Base-by-base conservation (phyloP, 2,888 invertebrate genomes). In the Drosophila mimica region DNA sequence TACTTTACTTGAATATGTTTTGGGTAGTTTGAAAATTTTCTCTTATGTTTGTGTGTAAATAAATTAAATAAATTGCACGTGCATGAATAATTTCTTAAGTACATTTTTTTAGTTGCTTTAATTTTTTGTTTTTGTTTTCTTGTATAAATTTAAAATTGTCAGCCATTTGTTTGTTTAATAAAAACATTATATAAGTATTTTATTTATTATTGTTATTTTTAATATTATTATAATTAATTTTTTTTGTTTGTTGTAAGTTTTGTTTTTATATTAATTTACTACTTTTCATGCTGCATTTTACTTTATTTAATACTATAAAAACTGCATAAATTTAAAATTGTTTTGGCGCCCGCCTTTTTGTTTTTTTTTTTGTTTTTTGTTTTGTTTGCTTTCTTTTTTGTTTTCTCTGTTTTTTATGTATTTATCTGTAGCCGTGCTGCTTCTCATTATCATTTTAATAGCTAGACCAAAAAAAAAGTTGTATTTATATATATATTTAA, bases 141-240 rank as follows among this genome's bases (percentile, higher is more conserved):
- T 87, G 73, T 89, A 82, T 88, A 87, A 90, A 83, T 88, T 87
- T 90, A 88, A 86, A 87, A 87, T 75, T 89, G 81, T 87, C 86
- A 87, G 86, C 86, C 90, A 76, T 85, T 83, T 82, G 67, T 81
- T 81, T 74, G 51, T 74, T 79, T 78, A 89, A 81, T 83, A 82
- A 90, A 90, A 88, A 84, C 85, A 75, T 84, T 83, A 70, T 81
- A 79, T 77, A 77, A 70, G 70, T 71, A 69, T 58, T 64, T 73
- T 57, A 43, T 57, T 70, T 73, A 34, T 33, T 46, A 43, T 40
- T 57, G 40, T 58, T 62, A 28, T 40, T 30, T 61, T 60, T 51
- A 63, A 52, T 75, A 49, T 65, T 56, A 52, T 69, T 33, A 30
- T 40, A 46, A 15, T 69, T 58, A 31, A 25, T 20, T n/a, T 63